phyloP scores from a whole-genome alignment of 2,113 vertebrate species.

The Naja naja region DNA sequence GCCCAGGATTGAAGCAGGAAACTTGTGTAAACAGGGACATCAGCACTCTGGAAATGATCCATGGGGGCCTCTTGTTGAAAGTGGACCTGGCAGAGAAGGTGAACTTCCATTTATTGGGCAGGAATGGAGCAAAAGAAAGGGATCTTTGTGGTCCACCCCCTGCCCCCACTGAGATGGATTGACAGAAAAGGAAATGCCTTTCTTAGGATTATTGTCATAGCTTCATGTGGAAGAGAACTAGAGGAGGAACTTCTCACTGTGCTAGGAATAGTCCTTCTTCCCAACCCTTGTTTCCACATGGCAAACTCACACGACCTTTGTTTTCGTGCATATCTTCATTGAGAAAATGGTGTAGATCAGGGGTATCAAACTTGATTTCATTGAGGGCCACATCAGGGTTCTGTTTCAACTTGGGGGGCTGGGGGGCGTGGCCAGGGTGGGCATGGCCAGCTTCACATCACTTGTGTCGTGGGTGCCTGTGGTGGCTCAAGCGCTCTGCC shows the following conservation, averaged over 20 bases:
- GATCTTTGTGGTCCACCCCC: not conserved
- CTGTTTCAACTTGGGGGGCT: too few relatives aligned
- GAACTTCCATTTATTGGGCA: not conserved
- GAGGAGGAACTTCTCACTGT: not conserved
- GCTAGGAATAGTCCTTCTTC: not conserved
- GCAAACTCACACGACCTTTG: not conserved
- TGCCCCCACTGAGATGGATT: not conserved
- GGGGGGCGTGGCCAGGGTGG: too few relatives aligned
- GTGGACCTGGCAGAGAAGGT: not conserved
- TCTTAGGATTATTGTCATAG: not conserved
- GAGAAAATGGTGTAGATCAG: not conserved
- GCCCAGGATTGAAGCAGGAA: not conserved
- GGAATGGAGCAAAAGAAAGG: not conserved
- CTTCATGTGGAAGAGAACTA: not conserved
- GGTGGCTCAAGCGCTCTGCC: too few relatives aligned
- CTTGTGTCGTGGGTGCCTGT: too few relatives aligned
- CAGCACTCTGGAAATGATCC: not conserved
- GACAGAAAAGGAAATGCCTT: not conserved
- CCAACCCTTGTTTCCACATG: not conserved
- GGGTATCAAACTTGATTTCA: too few relatives aligned
- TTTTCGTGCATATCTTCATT: not conserved
- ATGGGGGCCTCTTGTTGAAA: not conserved
- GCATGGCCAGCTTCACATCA: too few relatives aligned
- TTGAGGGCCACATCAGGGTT: too few relatives aligned
- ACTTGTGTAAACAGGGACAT: not conserved